A percentile compares a stretch with the other conserved stretches of the same genome.
phyloP scores from a whole-genome alignment of 2,888 invertebrate species.

The Napeogenes sylphis region DNA sequence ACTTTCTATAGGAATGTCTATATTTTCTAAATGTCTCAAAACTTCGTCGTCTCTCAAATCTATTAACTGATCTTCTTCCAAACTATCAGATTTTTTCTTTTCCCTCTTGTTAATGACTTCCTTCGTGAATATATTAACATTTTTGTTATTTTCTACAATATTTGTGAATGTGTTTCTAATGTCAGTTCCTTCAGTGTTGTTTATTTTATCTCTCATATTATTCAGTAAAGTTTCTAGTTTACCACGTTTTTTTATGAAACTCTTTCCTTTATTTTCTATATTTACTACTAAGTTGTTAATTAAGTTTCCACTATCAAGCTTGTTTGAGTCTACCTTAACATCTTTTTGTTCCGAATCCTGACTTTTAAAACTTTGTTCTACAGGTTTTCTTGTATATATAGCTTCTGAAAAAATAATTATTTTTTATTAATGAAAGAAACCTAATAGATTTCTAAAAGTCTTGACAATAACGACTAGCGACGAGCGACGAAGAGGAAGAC shows the following conservation, averaged over 20 bases:
- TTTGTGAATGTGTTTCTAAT: constrained; percentile 4
- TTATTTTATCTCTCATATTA: constrained; percentile 45
- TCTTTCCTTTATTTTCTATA: constrained; percentile 35
- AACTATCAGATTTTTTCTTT: constrained; percentile 17
- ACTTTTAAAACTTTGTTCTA: constrained; percentile 15
- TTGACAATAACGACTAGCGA: too few relatives aligned
- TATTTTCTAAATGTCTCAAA: constrained; percentile 29
- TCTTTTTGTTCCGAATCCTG: constrained; percentile 16
- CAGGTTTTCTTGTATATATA: constrained; percentile 32
- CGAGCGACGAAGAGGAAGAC: too few relatives aligned
- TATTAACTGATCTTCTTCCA: constrained; percentile 15
- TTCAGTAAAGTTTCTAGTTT: constrained; percentile 53
- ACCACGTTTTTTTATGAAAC: constrained; percentile 47
- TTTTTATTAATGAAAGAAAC: too few relatives aligned
- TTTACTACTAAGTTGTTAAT: constrained; percentile 16
- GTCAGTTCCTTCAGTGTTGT: constrained; percentile 10
- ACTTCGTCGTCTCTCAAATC: constrained; percentile 25
- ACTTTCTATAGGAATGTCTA: constrained; percentile 28
- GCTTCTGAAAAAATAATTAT: constrained; percentile 41
- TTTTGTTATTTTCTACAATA: not conserved
- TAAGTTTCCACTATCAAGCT: constrained; percentile 4
- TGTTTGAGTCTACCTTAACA: constrained; percentile 4
- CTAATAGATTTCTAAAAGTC: too few relatives aligned
- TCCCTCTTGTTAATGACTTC: not conserved
- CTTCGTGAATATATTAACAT: not conserved